These are phyloP conservation scores for Helicoverpa armigera DNA, from an alignment of 1,140 invertebrate species.

Conservation along the genomic window DNA sequence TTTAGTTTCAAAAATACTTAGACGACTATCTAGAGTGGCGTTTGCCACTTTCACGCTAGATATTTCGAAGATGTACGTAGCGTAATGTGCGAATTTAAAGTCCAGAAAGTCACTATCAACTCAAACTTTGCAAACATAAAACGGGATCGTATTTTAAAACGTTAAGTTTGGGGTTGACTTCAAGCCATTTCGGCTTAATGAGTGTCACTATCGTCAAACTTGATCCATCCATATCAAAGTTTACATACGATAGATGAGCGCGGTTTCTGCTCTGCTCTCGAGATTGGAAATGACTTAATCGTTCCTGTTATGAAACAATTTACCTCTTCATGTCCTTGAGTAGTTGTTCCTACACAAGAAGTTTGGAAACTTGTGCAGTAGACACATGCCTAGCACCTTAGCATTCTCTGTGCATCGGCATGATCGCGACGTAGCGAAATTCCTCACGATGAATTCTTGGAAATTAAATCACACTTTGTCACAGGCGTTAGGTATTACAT, in stretches of 20 bases:
- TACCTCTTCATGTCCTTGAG: not conserved
- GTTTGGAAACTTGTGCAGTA: not conserved
- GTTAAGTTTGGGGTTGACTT: conserved; percentile 26
- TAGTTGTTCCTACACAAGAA: not conserved
- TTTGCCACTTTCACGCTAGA: no score
- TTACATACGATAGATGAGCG: not conserved
- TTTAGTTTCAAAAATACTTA: no score
- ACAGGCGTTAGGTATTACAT: not conserved
- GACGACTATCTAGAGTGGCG: no score
- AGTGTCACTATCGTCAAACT: conserved; percentile 24
- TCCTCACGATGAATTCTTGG: not conserved
- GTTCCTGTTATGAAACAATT: not conserved
- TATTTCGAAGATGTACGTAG: no score
- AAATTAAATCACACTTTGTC: conserved; percentile 18
- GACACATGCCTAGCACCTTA: not conserved
- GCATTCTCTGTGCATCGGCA: not conserved
- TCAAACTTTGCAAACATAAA: conserved; percentile 23
- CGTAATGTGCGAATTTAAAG: not conserved
- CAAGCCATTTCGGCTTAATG: conserved; percentile 18
- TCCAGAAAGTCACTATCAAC: not conserved
- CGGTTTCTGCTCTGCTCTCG: not conserved
- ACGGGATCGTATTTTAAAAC: conserved; percentile 14
- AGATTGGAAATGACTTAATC: not conserved
- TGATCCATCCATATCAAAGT: not conserved
- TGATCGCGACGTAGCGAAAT: not conserved